A percentile compares a stretch with the other conserved stretches of the same genome.
Evolutionary conservation across 2,888 invertebrate genomes (phyloP).

Genomic region (Acronicta leporina): DNA sequence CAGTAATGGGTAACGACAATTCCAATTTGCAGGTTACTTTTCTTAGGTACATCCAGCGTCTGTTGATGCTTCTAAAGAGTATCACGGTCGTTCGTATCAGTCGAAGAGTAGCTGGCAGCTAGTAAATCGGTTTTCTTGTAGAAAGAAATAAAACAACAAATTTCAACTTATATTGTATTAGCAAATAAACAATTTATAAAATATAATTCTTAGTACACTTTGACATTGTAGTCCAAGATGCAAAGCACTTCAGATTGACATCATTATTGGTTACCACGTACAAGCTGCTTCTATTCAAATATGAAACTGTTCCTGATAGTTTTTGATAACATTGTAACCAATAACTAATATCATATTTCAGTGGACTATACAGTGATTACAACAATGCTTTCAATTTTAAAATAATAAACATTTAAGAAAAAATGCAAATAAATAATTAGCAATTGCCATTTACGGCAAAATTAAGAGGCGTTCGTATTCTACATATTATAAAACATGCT

Average conservation of each 20-base stretch:
- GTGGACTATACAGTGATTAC: slow-evolving; percentile 77
- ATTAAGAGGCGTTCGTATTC: slow-evolving; percentile 83
- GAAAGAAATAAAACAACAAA: slow-evolving; percentile 66
- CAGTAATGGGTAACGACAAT: too few relatives aligned
- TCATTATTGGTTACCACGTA: slow-evolving; percentile 68
- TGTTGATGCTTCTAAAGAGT: too few relatives aligned
- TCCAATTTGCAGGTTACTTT: too few relatives aligned
- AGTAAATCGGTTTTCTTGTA: background rate
- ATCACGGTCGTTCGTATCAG: background rate
- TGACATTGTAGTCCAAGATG: slow-evolving; percentile 79
- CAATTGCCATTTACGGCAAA: slow-evolving; percentile 80
- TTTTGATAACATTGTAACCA: slow-evolving; percentile 59
- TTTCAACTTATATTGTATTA: slow-evolving; percentile 91
- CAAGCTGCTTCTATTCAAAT: slow-evolving; percentile 39
- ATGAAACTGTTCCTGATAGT: slow-evolving; percentile 25
- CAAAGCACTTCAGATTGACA: slow-evolving; percentile 68
- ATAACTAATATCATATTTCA: slow-evolving; percentile 51
- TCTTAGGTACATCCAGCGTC: too few relatives aligned
- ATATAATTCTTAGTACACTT: slow-evolving; percentile 85
- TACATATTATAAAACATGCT: slow-evolving; percentile 89
- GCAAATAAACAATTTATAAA: slow-evolving; percentile 89
- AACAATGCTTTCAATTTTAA: slow-evolving; percentile 78
- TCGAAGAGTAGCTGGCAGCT: background rate
- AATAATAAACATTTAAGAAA: slow-evolving; percentile 86
- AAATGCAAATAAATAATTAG: slow-evolving; percentile 89